Evolutionary conservation across 2,797 vertebrate genomes (phyloP).

Genomic region (Phoxinus dragarum): DNA sequence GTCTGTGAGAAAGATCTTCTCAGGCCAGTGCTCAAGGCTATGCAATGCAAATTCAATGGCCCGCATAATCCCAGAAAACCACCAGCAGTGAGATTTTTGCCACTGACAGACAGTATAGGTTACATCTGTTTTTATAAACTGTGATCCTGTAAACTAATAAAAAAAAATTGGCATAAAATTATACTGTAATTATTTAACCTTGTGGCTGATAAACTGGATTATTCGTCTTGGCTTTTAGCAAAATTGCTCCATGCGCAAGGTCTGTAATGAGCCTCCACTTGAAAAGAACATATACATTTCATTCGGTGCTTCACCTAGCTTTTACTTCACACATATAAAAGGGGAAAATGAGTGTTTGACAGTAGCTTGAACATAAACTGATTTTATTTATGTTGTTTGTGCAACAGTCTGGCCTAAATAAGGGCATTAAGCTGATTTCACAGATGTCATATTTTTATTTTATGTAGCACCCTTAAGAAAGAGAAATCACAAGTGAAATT

Average conservation of each 20-base stretch:
- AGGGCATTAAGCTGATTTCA: conserved; percentile 3
- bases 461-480: background rate
- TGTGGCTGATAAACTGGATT: conserved; percentile 4
- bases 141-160: background rate
- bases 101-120: background rate
- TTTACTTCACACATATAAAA: background rate
- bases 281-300: background rate
- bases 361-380: background rate
- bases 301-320: background rate
- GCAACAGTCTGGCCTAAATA: background rate
- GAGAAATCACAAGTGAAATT: background rate
- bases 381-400: background rate
- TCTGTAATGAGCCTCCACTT: background rate
- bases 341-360: background rate
- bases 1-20: conserved; percentile 45
- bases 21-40: conserved; percentile 44
- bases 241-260: background rate
- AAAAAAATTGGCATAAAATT: background rate
- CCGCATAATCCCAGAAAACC: conserved; percentile 1
- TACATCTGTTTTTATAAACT: background rate
- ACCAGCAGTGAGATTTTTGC: conserved; percentile 15
- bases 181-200: conserved; percentile 19
- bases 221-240: conserved; percentile 25
- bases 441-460: background rate
- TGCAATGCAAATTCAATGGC: conserved; percentile 33